Evolutionary conservation across 2,797 vertebrate species (phyloP).

Genomic region (Bradypus variegatus): DNA sequence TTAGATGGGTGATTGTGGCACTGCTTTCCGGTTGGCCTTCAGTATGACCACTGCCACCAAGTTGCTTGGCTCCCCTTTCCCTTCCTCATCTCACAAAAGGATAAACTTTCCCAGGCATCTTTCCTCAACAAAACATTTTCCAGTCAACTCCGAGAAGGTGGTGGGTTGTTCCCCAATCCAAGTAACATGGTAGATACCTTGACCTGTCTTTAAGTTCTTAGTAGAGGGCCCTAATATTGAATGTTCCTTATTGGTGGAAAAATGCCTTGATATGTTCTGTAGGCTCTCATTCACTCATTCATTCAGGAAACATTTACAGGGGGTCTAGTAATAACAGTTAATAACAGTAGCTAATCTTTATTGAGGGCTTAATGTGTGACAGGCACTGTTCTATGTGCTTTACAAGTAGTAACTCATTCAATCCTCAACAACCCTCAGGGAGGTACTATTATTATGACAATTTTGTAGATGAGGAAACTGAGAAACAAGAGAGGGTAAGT

Average conservation of each 20-base stretch:
- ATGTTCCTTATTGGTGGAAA: not conserved
- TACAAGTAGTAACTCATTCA: not conserved
- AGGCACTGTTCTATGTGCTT: not conserved
- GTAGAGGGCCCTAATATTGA: not conserved
- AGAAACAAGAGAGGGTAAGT: conserved; percentile 4
- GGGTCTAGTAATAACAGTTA: not conserved
- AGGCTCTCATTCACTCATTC: not conserved
- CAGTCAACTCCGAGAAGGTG: not conserved
- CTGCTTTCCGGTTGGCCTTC: not conserved
- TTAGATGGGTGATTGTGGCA: accelerated
- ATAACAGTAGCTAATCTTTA: not conserved
- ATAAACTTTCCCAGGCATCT: not conserved
- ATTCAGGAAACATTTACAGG: not conserved
- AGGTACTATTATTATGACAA: not conserved
- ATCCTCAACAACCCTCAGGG: not conserved
- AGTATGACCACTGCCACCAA: not conserved
- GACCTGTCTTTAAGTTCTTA: not conserved
- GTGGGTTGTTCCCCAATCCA: not conserved
- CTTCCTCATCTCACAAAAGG: not conserved
- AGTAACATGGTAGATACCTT: no score
- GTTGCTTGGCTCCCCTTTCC: not conserved
- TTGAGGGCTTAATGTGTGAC: not conserved
- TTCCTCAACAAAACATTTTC: not conserved
- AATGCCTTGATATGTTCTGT: not conserved
- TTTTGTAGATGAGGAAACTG: not conserved